These are phyloP conservation scores for Rhinogobio ventralis DNA, from an alignment of 2,797 vertebrate species.

Conservation along the genomic window DNA sequence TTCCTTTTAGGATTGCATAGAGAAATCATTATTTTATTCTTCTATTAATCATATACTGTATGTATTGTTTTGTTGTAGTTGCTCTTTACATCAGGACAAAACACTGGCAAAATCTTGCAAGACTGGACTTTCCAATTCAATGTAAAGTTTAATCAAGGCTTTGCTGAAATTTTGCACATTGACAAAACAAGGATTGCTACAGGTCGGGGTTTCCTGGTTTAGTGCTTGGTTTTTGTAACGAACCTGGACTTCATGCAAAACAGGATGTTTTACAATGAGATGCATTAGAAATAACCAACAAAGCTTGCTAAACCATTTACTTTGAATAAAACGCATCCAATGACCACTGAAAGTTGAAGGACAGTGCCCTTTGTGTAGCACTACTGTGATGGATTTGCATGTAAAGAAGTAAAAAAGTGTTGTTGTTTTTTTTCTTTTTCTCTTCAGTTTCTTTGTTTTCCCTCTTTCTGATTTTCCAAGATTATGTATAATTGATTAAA, in stretches of 20 bases:
- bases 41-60: neutral
- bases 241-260: neutral
- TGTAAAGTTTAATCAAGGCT: neutral
- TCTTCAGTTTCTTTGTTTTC: neutral
- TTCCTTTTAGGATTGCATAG: neutral
- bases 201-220: neutral
- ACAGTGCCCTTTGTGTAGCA: neutral
- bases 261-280: conserved; percentile 4
- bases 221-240: neutral
- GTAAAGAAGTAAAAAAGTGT: neutral
- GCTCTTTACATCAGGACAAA: neutral
- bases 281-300: neutral
- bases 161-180: neutral
- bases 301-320: conserved; percentile 1
- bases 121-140: too few relatives aligned
- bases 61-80: neutral
- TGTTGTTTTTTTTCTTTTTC: neutral
- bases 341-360: neutral
- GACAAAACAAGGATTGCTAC: neutral
- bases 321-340: conserved; percentile 34
- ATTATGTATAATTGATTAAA: neutral
- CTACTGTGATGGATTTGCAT: neutral
- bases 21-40: neutral
- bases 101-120: neutral
- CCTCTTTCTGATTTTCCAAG: neutral